Conservation (phyloP, 2,797 vertebrate species). For the Cetoscarus ocellatus region DNA sequence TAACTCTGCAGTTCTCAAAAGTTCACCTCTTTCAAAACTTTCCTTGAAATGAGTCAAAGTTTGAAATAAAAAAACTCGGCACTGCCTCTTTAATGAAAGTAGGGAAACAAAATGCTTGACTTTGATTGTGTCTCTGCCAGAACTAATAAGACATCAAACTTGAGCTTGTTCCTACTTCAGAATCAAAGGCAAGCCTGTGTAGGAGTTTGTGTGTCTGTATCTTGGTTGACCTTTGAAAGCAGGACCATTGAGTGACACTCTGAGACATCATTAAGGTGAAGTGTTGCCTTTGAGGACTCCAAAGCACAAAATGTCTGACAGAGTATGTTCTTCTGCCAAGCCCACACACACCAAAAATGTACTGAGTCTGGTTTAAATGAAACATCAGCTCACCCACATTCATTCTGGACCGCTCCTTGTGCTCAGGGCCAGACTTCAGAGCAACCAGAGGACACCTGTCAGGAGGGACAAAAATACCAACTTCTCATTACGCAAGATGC, state of each 20-base stretch:
- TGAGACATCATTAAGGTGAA: slow-evolving; percentile 45
- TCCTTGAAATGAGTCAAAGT: not conserved
- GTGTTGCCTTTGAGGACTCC: slow-evolving; percentile 32
- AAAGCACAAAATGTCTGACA: slow-evolving; percentile 23
- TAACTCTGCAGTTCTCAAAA: slow-evolving; percentile 1
- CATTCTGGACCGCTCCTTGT: slow-evolving; percentile 34
- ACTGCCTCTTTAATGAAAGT: not conserved
- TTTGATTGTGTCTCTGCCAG: slow-evolving; percentile 14
- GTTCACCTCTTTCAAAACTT: not conserved
- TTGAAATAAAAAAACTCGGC: not conserved
- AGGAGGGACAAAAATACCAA: slow-evolving; percentile 41
- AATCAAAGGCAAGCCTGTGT: not conserved
- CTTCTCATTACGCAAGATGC: slow-evolving; percentile 61
- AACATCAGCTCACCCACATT: slow-evolving; percentile 40
- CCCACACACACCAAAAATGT: slow-evolving; percentile 30
- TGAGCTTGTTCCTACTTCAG: slow-evolving; percentile 6
- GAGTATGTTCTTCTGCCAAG: slow-evolving; percentile 18
- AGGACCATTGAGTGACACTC: slow-evolving; percentile 17
- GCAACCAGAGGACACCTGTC: slow-evolving; percentile 51
- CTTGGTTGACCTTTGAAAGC: slow-evolving; percentile 8
- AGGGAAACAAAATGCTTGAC: not conserved
- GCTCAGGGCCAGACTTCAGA: slow-evolving; percentile 40
- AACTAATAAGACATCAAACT: slow-evolving; percentile 3
- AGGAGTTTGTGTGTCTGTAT: slow-evolving; percentile 3
- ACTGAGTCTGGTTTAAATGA: slow-evolving; percentile 17